Evolutionary conservation across 2,797 vertebrate species (phyloP), one percentile per base, ranked within the genome.

Genomic region (Echiichthys vipera): DNA sequence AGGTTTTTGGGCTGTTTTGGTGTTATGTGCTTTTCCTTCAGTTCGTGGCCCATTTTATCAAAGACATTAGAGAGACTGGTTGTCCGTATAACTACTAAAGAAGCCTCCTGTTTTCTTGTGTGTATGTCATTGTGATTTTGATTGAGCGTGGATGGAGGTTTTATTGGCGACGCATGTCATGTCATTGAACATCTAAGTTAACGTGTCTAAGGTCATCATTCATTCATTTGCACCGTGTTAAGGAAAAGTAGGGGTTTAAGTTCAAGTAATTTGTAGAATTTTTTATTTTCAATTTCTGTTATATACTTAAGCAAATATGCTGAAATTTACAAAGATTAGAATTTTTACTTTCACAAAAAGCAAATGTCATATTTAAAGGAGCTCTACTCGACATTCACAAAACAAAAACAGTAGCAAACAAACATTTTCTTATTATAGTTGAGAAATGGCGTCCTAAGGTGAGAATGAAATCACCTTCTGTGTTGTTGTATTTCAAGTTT

Each of bases 111-210:
- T 37, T 63, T 27, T 49, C 15, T 56, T 8, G 1, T 24, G 22
- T 37, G 25, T 42, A 9, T 5, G 18, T n/a, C 36, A 14, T 34
- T 32, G 27, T 42, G 42, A 10, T 76, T 78, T 66, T 62, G 37
- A 62, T 56, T 55, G 20, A 54, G 14, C 11, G 1, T 10, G 22
- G 27, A 32, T 30, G 3, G 37, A 58, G 10, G 45, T 59, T 79
- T 71, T 74, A 25, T 11, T 57, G 42, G 69, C 36, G 1, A 9
- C 18, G n/a, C 0, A 1, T 20, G 24, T 47, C 14, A 62, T 43
- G 24, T 39, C 45, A 29, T 40, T 46, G 12, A 74, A 64, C 46
- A 74, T 65, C 40, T 14, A 64, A 53, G 22, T 12, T 65, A 73
- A 34, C 11, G 20, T 53, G 9, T 70, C 24, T 8, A 36, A 14